Percentiles rank a stretch among this genome's conserved stretches.
phyloP scores from a whole-genome alignment of 2,888 invertebrate genomes.

The Dasypolia templi region DNA sequence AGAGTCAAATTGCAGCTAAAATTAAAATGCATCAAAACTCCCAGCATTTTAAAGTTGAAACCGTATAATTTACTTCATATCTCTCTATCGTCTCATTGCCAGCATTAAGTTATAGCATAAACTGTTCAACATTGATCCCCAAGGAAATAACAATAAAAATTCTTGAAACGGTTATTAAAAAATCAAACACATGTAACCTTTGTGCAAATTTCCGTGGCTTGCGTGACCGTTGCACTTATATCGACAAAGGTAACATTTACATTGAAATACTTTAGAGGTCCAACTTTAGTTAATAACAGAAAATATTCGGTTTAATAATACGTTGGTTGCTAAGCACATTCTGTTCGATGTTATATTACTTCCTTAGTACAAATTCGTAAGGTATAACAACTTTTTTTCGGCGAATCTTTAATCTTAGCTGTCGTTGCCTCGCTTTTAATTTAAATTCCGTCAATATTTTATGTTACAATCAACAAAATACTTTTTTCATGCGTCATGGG shows the following conservation, averaged over 20 bases:
- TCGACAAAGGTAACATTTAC: slow-evolving; percentile 32
- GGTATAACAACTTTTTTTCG: slow-evolving; percentile 38
- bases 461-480: slow-evolving; percentile 4
- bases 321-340: slow-evolving; percentile 42
- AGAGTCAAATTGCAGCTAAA: slow-evolving; percentile 7
- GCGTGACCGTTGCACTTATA: slow-evolving; percentile 64
- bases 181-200: slow-evolving; percentile 65
- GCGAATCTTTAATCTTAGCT: slow-evolving; percentile 40
- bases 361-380: slow-evolving; percentile 69
- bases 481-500: background rate
- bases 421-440: slow-evolving; percentile 24
- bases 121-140: slow-evolving; percentile 57
- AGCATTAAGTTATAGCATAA: slow-evolving; percentile 29
- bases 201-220: slow-evolving; percentile 46
- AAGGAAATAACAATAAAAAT: slow-evolving; percentile 51
- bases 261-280: slow-evolving; percentile 32
- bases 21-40: slow-evolving; percentile 24
- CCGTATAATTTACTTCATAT: slow-evolving; percentile 33
- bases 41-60: slow-evolving; percentile 20
- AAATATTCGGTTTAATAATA: slow-evolving; percentile 51
- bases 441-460: slow-evolving; percentile 6
- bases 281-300: slow-evolving; percentile 27
- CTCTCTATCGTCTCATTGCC: slow-evolving; percentile 41
- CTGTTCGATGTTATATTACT: slow-evolving; percentile 52
- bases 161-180: slow-evolving; percentile 61